Base-by-base conservation (phyloP, 2,888 invertebrate species). In the Acheta domesticus region DNA sequence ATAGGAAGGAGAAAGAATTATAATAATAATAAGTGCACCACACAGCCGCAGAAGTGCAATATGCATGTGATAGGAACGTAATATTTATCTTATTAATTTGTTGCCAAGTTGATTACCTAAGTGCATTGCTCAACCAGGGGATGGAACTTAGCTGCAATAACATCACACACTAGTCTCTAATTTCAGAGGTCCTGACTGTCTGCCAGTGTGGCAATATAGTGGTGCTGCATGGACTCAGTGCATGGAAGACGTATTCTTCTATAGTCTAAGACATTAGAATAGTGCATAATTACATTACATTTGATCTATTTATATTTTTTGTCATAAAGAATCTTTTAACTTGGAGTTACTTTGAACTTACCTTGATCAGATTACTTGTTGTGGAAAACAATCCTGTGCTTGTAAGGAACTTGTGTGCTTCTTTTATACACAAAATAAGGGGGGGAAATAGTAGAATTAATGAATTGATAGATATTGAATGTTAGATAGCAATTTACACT, bases 161-260 rank as follows among this genome's bases (percentile, higher is more conserved):
- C 23, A 23, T 75, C 75, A 23, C 75, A 75, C 21, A 75, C 75
- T 23, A 36, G 62, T 62, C 62, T 62, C 62, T 76, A 76, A 49
- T 76, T 76, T 76, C 76, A 76, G 76, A 76, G 36, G 48, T 76
- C 76, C 76, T 76, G 75, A 19, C 21, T 23, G 76, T 76, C 76
- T 76, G n/a, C 62, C 62, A 62, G 62, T 62, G 62, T 62, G 62
- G 62, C 21, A 75, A 21, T 23, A 76, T 76, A 76, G 76, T 76
- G 76, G 49, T 76, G 76, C 48, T 76, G 76, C 76, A 76, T 76
- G 76, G 76, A 48, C 76, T 62, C 62, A 62, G 16, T 62, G 62
- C 62, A 62, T 62, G 62, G 62, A 62, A 62, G 62, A 62, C n/a
- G 62, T 62, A 62, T n/a, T 62, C 62, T 62, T 62, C 62, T 62